These are phyloP conservation scores for Melanotaenia trifasciata DNA, from an alignment of 2,797 vertebrate genomes.

Conservation along the genomic window DNA sequence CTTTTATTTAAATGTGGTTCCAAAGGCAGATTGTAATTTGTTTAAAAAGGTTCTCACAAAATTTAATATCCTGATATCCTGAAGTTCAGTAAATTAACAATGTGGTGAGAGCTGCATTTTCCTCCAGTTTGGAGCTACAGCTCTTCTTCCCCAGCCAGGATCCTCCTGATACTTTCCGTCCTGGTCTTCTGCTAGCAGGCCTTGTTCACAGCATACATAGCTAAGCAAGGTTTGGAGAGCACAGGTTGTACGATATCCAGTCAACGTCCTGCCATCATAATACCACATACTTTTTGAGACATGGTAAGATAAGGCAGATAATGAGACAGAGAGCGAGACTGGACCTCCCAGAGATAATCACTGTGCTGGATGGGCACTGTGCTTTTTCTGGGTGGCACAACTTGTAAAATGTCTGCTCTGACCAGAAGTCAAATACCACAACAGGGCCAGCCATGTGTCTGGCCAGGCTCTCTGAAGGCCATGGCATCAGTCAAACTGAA, in stretches of 20 bases:
- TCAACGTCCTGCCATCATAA: background rate
- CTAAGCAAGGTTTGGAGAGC: constrained; percentile 11
- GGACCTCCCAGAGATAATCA: constrained; percentile 69
- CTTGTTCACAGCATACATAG: constrained; percentile 32
- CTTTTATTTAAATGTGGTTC: no score
- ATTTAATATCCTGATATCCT: no score
- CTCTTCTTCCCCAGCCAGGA: constrained; percentile 56
- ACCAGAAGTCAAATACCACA: constrained; percentile 65
- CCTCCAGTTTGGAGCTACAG: constrained; percentile 45
- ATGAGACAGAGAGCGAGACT: constrained; percentile 3
- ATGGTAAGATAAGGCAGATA: constrained; percentile 26
- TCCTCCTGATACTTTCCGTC: constrained; percentile 70
- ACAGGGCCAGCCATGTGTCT: constrained; percentile 57
- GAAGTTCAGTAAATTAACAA: no score
- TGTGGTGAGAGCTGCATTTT: no score
- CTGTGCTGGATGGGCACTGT: constrained; percentile 60
- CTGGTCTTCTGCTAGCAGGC: constrained; percentile 31
- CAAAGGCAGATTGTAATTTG: no score
- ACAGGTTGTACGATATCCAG: background rate
- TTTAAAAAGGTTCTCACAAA: no score
- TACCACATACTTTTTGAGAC: constrained; percentile 9
- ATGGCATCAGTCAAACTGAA: constrained; percentile 53
- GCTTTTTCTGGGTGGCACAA: constrained; percentile 71
- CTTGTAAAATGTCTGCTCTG: constrained; percentile 61
- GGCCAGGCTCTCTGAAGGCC: constrained; percentile 52